A percentile compares a stretch with the other conserved stretches of the same genome.
phyloP scores from a whole-genome alignment of 1,140 invertebrate genomes.

The Drepana arcuata region DNA sequence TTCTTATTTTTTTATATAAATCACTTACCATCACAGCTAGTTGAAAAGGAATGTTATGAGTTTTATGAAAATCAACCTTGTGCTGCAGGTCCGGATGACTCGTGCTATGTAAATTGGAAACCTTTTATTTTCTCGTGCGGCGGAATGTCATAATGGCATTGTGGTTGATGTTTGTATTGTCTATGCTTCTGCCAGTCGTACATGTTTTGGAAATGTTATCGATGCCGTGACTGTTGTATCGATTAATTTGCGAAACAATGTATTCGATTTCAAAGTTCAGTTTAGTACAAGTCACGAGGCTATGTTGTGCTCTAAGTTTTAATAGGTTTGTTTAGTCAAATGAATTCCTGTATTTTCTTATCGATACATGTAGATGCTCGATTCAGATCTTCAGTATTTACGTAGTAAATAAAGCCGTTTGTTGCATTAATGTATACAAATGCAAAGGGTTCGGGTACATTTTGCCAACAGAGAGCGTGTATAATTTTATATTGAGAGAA shows the following conservation, averaged over 20 bases:
- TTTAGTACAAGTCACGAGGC: slow-evolving; percentile 15
- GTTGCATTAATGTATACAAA: background rate
- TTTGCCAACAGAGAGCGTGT: slow-evolving; percentile 6
- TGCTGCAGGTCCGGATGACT: slow-evolving; percentile 28
- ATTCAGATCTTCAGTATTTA: background rate
- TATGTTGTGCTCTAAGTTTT: slow-evolving; percentile 1
- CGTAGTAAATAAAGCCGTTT: slow-evolving; percentile 1
- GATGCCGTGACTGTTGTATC: slow-evolving; percentile 22
- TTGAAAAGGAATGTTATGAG: slow-evolving; percentile 44
- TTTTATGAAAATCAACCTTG: slow-evolving; percentile 29
- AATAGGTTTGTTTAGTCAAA: too few relatives aligned
- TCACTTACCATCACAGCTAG: too few relatives aligned
- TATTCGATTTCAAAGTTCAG: slow-evolving; percentile 24
- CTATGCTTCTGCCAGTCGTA: slow-evolving; percentile 35
- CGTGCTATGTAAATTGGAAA: slow-evolving; percentile 55
- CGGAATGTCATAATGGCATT: slow-evolving; percentile 49
- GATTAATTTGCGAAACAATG: slow-evolving; percentile 32
- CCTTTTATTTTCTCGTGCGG: slow-evolving; percentile 50
- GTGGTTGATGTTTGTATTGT: slow-evolving; percentile 35
- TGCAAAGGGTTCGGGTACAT: too few relatives aligned
- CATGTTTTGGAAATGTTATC: slow-evolving; percentile 29
- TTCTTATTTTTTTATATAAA: too few relatives aligned
- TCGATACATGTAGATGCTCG: slow-evolving; percentile 16
- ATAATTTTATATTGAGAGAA: slow-evolving; percentile 14
- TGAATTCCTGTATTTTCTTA: slow-evolving; percentile 14